Evolutionary conservation across 2,888 invertebrate species (phyloP).

Genomic region (Drosophila meridiana): DNA sequence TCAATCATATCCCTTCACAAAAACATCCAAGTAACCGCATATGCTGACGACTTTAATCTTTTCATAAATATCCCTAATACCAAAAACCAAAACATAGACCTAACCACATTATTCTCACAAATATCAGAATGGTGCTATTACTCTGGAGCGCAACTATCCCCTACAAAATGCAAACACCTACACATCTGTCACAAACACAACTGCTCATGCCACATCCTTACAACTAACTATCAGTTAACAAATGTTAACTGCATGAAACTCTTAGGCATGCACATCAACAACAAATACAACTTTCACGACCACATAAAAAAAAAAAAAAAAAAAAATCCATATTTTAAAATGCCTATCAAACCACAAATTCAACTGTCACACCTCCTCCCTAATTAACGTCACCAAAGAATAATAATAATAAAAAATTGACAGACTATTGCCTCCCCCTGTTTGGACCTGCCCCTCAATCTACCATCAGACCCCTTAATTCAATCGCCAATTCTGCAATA

Average conservation of each 20-base stretch:
- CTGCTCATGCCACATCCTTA: no score
- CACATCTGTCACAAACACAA: no score
- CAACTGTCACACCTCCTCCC: background rate
- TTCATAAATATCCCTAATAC: background rate
- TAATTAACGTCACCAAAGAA: background rate
- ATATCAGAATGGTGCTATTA: no score
- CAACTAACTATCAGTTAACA: background rate
- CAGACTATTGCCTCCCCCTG: background rate
- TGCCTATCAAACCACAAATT: background rate
- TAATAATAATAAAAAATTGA: background rate
- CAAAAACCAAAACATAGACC: no score
- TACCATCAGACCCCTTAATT: background rate
- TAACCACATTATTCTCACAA: no score
- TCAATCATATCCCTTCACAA: background rate
- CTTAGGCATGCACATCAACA: background rate
- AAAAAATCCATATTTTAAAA: background rate
- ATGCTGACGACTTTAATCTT: no score
- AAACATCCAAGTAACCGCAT: no score
- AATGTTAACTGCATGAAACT: background rate
- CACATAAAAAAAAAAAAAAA: background rate
- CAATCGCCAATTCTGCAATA: background rate
- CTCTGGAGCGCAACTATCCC: no score
- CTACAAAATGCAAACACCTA: no score
- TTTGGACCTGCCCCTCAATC: background rate
- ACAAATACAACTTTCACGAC: background rate